Evolutionary conservation across 2,888 invertebrate genomes (phyloP).

Genomic region (Idaea aversata): DNA sequence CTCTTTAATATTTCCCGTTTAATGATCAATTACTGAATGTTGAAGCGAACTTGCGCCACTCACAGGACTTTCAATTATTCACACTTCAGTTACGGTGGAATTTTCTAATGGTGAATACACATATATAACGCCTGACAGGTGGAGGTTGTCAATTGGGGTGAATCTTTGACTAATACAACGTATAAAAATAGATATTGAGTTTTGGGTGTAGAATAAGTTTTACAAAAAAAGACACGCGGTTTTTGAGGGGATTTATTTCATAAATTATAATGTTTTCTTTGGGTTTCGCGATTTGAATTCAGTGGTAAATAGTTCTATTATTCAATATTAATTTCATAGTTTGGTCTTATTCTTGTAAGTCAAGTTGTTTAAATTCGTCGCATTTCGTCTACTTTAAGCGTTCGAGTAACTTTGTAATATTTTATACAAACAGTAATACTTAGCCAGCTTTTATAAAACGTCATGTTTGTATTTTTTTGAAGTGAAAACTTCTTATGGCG

Average conservation of each 20-base stretch:
- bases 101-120: neutral
- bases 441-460: too few relatives aligned
- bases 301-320: too few relatives aligned
- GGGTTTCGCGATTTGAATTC: too few relatives aligned
- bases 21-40: conserved; percentile 26
- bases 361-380: neutral
- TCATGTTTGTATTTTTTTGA: too few relatives aligned
- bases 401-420: too few relatives aligned
- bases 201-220: neutral
- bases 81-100: conserved; percentile 6
- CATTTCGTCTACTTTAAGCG: too few relatives aligned
- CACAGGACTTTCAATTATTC: conserved; percentile 17
- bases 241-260: too few relatives aligned
- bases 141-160: neutral
- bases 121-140: neutral
- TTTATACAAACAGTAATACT: too few relatives aligned
- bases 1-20: conserved; percentile 8
- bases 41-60: conserved; percentile 12
- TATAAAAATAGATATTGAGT: neutral
- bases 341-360: neutral
- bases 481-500: too few relatives aligned
- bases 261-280: too few relatives aligned
- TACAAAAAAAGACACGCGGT: neutral
- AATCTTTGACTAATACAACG: neutral
- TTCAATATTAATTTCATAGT: neutral